These are phyloP conservation scores for Melanostoma mellinum DNA, from an alignment of 2,888 invertebrate species.

Conservation along the genomic window DNA sequence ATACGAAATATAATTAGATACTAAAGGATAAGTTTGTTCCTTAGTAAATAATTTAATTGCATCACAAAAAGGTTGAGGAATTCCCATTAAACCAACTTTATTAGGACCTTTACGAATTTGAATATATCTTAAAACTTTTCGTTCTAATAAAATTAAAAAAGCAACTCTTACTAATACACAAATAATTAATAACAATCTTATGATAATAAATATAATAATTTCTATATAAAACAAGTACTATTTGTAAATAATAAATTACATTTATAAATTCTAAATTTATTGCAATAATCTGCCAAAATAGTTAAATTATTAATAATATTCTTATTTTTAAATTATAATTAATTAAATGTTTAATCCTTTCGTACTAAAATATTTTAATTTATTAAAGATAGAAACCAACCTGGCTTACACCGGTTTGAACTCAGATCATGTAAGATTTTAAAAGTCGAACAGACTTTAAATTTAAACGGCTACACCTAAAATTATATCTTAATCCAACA, in stretches of 20 bases:
- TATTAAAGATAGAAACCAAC: slow-evolving; percentile 91
- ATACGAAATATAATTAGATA: slow-evolving; percentile 85
- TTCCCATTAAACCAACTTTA: slow-evolving; percentile 85
- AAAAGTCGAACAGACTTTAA: slow-evolving; percentile 90
- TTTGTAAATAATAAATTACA: slow-evolving; percentile 83
- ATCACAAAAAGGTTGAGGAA: slow-evolving; percentile 88
- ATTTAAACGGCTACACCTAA: slow-evolving; percentile 86
- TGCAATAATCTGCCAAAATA: slow-evolving; percentile 88
- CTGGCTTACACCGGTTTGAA: slow-evolving; percentile 93
- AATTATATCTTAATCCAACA: slow-evolving; percentile 91
- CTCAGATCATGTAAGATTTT: slow-evolving; percentile 94
- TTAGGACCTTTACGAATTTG: slow-evolving; percentile 89
- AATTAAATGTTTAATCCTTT: slow-evolving; percentile 88
- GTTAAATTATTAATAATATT: slow-evolving; percentile 77
- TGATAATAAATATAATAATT: slow-evolving; percentile 81
- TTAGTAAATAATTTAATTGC: slow-evolving; percentile 89
- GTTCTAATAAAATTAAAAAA: slow-evolving; percentile 89
- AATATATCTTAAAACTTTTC: slow-evolving; percentile 88
- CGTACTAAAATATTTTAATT: slow-evolving; percentile 87
- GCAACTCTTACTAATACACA: slow-evolving; percentile 86
- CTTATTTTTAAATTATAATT: slow-evolving; percentile 79
- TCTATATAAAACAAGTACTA: slow-evolving; percentile 84
- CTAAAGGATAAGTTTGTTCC: slow-evolving; percentile 84
- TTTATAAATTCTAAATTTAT: slow-evolving; percentile 88
- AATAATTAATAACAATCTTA: slow-evolving; percentile 84